A percentile compares a stretch with the other conserved stretches of the same genome.
Evolutionary conservation across 2,888 invertebrate genomes (phyloP).

Genomic region (Stramonita haemastoma): DNA sequence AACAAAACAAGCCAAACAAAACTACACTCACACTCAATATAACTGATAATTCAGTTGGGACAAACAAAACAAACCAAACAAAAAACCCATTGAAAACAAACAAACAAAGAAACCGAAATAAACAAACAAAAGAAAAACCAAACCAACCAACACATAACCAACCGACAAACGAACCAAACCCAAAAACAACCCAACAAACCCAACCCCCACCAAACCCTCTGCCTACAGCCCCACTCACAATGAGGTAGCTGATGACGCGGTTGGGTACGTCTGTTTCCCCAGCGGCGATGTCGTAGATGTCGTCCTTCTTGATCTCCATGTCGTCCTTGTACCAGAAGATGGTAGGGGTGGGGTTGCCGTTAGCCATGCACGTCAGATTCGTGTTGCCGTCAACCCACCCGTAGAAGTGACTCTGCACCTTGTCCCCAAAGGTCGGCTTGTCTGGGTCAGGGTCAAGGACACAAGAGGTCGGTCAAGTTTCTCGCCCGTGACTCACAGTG

Average conservation of each 20-base stretch:
- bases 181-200: neutral
- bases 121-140: neutral
- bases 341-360: constrained; percentile 51
- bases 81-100: neutral
- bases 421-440: constrained; percentile 49
- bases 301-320: neutral
- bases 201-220: neutral
- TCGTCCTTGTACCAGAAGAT: constrained; percentile 49
- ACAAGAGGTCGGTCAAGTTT: too few species aligned
- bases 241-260: constrained; percentile 40
- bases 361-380: constrained; percentile 52
- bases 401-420: constrained; percentile 42
- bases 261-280: neutral
- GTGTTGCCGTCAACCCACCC: constrained; percentile 50
- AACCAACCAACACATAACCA: neutral
- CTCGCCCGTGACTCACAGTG: too few species aligned
- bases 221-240: constrained; percentile 33
- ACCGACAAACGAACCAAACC: neutral
- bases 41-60: too few species aligned
- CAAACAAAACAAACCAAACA: too few species aligned
- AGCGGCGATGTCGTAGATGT: constrained; percentile 2
- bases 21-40: too few species aligned
- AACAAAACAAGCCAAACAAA: too few species aligned
- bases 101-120: neutral
- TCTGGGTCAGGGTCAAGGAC: constrained; percentile 43